phyloP scores from a whole-genome alignment of 1,140 invertebrate species.

The Solenopsis invicta region DNA sequence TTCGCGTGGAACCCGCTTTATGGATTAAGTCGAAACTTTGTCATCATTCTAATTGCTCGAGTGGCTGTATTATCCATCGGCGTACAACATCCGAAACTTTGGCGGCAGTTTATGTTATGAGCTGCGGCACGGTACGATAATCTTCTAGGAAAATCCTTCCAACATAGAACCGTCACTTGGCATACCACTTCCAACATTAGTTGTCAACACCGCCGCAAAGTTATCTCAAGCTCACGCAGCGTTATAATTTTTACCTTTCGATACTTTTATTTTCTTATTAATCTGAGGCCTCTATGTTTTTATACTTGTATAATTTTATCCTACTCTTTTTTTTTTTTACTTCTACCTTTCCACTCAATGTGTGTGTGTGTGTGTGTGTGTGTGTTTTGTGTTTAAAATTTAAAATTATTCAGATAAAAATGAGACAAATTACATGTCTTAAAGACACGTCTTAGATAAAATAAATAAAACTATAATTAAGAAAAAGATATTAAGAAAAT shows the following conservation, averaged over 20 bases:
- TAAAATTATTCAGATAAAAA: no score
- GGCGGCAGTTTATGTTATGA: constrained; percentile 68
- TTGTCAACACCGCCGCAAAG: constrained; percentile 40
- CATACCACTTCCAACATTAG: constrained; percentile 54
- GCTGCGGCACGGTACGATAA: constrained; percentile 61
- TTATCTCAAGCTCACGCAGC: not conserved
- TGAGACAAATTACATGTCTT: no score
- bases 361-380: not conserved
- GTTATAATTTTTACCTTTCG: not conserved
- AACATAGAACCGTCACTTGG: constrained; percentile 44
- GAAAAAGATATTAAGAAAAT: no score
- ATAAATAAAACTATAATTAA: no score
- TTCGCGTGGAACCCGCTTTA: constrained; percentile 57
- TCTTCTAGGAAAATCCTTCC: constrained; percentile 57
- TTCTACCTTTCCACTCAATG: not conserved
- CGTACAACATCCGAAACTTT: constrained; percentile 62
- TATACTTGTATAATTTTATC: not conserved
- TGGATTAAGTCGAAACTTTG: constrained; percentile 76
- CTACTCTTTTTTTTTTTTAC: not conserved
- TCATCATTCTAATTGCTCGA: constrained; percentile 78
- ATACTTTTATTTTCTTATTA: not conserved
- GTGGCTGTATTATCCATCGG: constrained; percentile 70
- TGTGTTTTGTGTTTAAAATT: no score
- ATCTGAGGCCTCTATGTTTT: not conserved
- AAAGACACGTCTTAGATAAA: no score